Conservation (phyloP, 1,140 invertebrate genomes). For the Gryon sp. region DNA sequence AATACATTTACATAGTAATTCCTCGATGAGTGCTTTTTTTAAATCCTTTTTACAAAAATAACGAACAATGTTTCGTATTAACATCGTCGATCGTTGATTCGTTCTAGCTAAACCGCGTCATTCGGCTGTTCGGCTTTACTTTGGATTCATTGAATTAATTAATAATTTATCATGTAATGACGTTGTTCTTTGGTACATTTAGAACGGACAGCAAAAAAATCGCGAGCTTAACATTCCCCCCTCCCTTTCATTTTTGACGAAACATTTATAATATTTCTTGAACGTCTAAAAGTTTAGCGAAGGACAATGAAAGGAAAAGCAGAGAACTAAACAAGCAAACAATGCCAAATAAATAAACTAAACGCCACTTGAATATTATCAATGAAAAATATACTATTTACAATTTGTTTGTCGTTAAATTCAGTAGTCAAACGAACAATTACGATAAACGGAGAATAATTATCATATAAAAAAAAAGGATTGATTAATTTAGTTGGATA, state of each 20-base stretch:
- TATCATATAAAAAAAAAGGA: constrained; percentile 14
- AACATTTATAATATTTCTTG: constrained; percentile 28
- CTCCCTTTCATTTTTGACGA: constrained; percentile 61
- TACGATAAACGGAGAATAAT: constrained; percentile 14
- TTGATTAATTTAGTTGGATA: constrained; percentile 61
- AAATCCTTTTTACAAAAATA: constrained; percentile 77
- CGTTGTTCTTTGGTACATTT: constrained; percentile 78
- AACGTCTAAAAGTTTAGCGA: constrained; percentile 30
- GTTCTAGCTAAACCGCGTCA: constrained; percentile 67
- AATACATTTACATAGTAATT: constrained; percentile 74
- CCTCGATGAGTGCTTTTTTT: constrained; percentile 45
- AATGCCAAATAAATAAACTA: constrained; percentile 50
- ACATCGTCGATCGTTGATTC: constrained; percentile 73
- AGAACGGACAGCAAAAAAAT: constrained; percentile 73
- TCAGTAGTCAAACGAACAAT: constrained; percentile 27
- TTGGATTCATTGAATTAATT: constrained; percentile 69
- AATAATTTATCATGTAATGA: constrained; percentile 71
- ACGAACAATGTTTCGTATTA: constrained; percentile 74
- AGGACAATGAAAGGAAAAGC: constrained; percentile 25
- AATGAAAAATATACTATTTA: constrained; percentile 33
- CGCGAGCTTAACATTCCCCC: constrained; percentile 60
- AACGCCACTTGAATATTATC: constrained; percentile 32
- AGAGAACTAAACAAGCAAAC: constrained; percentile 14
- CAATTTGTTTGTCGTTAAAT: constrained; percentile 44
- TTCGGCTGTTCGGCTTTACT: constrained; percentile 60